Conservation (phyloP, 2,797 vertebrate genomes). For the Setipinna tenuifilis region DNA sequence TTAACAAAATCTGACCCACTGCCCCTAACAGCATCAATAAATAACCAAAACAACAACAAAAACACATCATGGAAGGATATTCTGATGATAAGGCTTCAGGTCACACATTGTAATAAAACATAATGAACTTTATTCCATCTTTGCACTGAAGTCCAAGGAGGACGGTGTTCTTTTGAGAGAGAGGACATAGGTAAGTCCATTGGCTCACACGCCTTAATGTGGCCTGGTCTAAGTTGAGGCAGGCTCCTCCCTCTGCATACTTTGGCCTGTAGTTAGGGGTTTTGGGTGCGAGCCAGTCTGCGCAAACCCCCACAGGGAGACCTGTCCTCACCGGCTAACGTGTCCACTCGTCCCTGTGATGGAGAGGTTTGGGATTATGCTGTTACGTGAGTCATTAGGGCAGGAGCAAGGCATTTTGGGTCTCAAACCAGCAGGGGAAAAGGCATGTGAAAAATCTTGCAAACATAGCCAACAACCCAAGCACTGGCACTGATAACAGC, state of each 20-base stretch:
- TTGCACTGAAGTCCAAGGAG: no score
- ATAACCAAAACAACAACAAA: neutral
- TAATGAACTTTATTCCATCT: no score
- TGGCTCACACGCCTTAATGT: no score
- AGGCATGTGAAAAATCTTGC: neutral
- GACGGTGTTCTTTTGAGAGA: no score
- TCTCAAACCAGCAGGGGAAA: neutral
- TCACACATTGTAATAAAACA: no score
- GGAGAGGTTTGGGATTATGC: slow-evolving; percentile 26
- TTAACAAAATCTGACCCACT: neutral
- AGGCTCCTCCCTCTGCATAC: slow-evolving; percentile 25
- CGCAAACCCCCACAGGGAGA: slow-evolving; percentile 38
- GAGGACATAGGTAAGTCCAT: no score
- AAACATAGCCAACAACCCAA: neutral
- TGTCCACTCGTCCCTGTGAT: slow-evolving; percentile 22
- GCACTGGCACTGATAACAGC: neutral
- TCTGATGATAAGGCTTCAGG: no score
- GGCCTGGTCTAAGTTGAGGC: neutral
- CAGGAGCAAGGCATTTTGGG: neutral
- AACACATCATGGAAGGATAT: neutral
- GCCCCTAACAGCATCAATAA: neutral
- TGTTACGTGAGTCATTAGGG: neutral
- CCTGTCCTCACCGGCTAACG: slow-evolving; percentile 34
- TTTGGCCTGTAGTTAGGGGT: slow-evolving; percentile 36
- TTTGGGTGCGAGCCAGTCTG: slow-evolving; percentile 21